These are phyloP conservation scores for Pagrus major DNA, from an alignment of 2,113 vertebrate genomes.

Conservation along the genomic window DNA sequence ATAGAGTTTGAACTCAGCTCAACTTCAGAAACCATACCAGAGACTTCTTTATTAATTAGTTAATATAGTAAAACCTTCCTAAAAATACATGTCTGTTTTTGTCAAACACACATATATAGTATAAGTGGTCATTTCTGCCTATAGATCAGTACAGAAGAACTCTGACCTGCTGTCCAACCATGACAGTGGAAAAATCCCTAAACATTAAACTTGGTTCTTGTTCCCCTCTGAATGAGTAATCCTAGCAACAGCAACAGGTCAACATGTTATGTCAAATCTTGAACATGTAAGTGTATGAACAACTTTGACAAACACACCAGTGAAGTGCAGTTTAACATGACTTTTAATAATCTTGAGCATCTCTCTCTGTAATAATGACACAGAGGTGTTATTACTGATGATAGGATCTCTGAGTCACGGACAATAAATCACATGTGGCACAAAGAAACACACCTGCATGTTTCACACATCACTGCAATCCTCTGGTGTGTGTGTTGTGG, in stretches of 20 bases:
- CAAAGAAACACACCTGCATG: conserved; percentile 22
- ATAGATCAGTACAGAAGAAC: background rate
- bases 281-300: background rate
- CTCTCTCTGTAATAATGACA: conserved; percentile 31
- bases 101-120: too few species aligned
- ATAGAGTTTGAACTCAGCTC: too few species aligned
- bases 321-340: conserved; percentile 17
- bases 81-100: background rate
- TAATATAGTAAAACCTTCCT: background rate
- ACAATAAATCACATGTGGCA: conserved; percentile 22
- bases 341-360: background rate
- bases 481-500: conserved; percentile 7
- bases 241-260: background rate
- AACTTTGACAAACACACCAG: background rate
- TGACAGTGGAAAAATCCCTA: background rate
- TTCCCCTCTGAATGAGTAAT: background rate
- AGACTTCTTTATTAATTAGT: background rate
- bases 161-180: background rate
- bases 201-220: background rate
- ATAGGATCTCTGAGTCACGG: conserved; percentile 31
- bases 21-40: too few species aligned
- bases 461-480: background rate
- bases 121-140: background rate
- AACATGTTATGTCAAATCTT: background rate
- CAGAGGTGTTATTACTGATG: conserved; percentile 20